Evolutionary conservation across 2,888 invertebrate species (phyloP).

Genomic region (Sphaeridia pumilis): DNA sequence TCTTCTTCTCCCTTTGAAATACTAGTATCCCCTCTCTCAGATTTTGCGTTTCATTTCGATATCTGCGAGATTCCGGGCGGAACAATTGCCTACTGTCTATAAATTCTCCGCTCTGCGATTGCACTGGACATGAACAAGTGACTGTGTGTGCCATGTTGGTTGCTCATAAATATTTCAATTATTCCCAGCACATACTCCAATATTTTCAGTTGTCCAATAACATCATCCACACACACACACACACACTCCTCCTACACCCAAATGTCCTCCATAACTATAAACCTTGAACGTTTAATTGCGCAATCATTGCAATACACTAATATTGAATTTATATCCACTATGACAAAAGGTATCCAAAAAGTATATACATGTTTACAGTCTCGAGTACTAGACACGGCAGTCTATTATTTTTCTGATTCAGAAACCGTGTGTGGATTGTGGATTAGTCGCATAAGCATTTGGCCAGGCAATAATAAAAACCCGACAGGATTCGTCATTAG

Average conservation of each 20-base stretch:
- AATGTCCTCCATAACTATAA: not conserved
- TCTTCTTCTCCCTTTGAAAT: not conserved
- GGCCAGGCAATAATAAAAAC: too few species aligned
- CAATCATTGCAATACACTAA: not conserved
- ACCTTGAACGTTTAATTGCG: not conserved
- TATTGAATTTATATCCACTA: not conserved
- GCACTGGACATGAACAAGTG: constrained; percentile 18
- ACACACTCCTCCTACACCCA: not conserved
- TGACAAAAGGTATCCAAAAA: too few species aligned
- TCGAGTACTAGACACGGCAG: too few species aligned
- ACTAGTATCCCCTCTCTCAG: not conserved
- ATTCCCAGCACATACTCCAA: too few species aligned
- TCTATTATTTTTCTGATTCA: too few species aligned
- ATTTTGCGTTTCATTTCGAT: not conserved
- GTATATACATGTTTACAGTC: too few species aligned
- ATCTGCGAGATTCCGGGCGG: too few species aligned
- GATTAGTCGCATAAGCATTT: too few species aligned
- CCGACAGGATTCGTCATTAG: too few species aligned
- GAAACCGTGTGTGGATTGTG: too few species aligned
- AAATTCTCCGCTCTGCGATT: constrained; percentile 15
- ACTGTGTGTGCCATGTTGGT: constrained; percentile 11
- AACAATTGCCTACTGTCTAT: too few species aligned
- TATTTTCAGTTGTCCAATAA: too few species aligned
- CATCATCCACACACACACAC: not conserved
- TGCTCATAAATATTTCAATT: constrained; percentile 17